Conservation (phyloP, 1,140 invertebrate genomes). For the Drosophila elegans region DNA sequence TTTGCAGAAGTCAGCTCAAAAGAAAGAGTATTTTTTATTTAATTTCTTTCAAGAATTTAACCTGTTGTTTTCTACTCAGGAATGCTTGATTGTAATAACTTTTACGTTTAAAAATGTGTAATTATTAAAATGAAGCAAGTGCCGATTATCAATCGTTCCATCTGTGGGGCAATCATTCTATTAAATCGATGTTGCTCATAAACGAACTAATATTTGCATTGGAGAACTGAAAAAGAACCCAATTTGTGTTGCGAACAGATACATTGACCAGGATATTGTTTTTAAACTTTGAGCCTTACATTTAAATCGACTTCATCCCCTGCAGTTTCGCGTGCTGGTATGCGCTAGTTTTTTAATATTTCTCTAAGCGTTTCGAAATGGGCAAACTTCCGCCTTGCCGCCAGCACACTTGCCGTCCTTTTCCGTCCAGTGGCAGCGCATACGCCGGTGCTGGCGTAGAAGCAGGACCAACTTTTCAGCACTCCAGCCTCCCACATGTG, state of each 20-base stretch:
- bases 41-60: too few relatives aligned
- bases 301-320: background rate
- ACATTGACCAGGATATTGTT: background rate
- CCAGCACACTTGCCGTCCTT: slow-evolving; percentile 24
- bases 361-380: slow-evolving; percentile 9
- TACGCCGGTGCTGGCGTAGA: slow-evolving; percentile 12
- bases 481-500: slow-evolving; percentile 6
- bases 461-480: slow-evolving; percentile 40
- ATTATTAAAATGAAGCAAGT: too few relatives aligned
- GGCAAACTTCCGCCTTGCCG: slow-evolving; percentile 1
- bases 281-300: background rate
- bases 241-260: background rate
- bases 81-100: too few relatives aligned
- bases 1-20: too few relatives aligned
- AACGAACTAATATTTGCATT: background rate
- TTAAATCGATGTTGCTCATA: background rate
- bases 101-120: too few relatives aligned
- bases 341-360: slow-evolving; percentile 14
- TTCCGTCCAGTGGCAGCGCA: slow-evolving; percentile 3
- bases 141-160: too few relatives aligned
- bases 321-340: background rate
- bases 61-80: too few relatives aligned
- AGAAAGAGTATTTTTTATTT: too few relatives aligned
- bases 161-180: background rate
- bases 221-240: background rate